Conservation (phyloP, 92 coral and sea anemone genomes). For the Palythoa grandis region DNA sequence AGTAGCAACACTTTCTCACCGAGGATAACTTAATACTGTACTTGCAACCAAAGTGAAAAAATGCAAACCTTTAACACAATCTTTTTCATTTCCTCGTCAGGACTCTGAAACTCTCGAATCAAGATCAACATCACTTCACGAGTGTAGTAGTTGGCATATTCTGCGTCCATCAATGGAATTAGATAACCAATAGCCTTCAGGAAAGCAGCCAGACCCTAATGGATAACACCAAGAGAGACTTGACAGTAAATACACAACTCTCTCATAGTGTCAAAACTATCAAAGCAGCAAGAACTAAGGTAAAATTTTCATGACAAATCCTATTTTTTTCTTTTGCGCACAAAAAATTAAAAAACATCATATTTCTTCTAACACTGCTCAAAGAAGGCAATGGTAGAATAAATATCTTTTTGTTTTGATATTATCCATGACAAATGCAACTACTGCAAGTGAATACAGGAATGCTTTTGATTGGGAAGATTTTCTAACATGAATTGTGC, state of each 20-base stretch:
- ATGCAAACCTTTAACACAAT: constrained; percentile 89
- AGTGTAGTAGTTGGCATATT: constrained; percentile 99
- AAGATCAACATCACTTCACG: constrained; percentile 99
- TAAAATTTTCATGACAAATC: no score
- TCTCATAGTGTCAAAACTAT: not conserved
- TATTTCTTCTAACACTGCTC: not conserved
- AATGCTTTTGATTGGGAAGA: no score
- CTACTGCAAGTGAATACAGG: no score
- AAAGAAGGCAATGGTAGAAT: no score
- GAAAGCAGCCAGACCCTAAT: constrained; percentile 98
- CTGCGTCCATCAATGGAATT: constrained; percentile 99
- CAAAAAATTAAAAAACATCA: not conserved
- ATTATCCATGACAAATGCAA: no score
- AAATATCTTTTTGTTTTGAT: no score
- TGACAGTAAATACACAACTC: not conserved
- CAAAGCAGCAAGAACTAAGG: no score
- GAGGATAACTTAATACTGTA: no score
- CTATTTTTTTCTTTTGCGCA: not conserved
- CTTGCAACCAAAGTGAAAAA: not conserved
- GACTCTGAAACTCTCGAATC: constrained; percentile 99
- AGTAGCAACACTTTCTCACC: no score
- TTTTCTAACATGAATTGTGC: no score
- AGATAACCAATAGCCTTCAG: constrained; percentile 98
- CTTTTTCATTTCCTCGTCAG: constrained; percentile 99
- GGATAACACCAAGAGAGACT: not conserved